Evolutionary conservation across 2,113 vertebrate species (phyloP), one percentile per base, ranked within the genome.

Genomic region (Oplegnathus fasciatus): DNA sequence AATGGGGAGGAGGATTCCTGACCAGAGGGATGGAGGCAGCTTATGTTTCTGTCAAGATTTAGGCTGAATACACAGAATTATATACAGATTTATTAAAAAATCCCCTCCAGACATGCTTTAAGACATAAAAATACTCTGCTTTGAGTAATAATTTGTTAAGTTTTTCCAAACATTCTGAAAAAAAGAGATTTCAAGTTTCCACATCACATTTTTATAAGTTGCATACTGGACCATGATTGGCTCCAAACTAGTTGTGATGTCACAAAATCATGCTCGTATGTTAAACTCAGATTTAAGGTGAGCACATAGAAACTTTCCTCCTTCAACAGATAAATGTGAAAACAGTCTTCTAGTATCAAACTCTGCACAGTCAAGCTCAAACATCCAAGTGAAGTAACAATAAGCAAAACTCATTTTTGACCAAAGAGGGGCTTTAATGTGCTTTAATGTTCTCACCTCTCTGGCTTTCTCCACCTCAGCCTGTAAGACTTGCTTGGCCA

Each of bases 401-500:
- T 52, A 52, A 52, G 48, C 15, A 52, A 52, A 52, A 20, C 52
- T 9, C 9, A 9, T 5, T 48, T 48, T 17, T 24, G 32, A 28
- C 14, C 15, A 14, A 10, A 20, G 4, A 14, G 30, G 67, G 32
- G n/a, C 9, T 46, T 66, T 20, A 8, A 55, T 14, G 28, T 65
- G 30, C 9, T 9, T 44, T 24, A 22, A 44, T 44, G 28, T 69
- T 37, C 42, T 1, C 94, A 98, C 97, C 97, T 99, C 97, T 94
- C 96, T 87, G 42, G 95, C 91, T 90, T 97, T 98, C 84, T 99
- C 98, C 93, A 98, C 95, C 94, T 99, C 98, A 0, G 96, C 94
- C 93, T 98, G 97, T 60, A 99, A 93, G 88, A 99, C 98, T 93
- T 99, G 98, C 91, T 97, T 98, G 80, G 96, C 94, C 91, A 99